Evolutionary conservation across 2,888 invertebrate genomes (phyloP), one percentile per base, ranked within the genome.

Genomic region (Drosophila buzzatii): DNA sequence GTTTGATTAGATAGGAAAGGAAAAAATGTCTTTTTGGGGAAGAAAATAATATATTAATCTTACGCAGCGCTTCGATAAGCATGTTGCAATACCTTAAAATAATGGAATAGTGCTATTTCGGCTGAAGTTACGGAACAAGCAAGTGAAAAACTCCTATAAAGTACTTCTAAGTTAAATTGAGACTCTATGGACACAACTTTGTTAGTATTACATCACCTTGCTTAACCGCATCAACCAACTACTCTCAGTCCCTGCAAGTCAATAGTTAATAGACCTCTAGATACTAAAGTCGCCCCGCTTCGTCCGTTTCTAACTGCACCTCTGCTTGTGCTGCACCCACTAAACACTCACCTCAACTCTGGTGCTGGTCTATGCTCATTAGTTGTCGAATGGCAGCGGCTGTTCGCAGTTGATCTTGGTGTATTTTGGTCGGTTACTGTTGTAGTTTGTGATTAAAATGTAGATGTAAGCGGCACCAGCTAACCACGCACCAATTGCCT

Each of bases 361-460:
- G 73, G 73, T 73, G 74, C 61, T 76, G 74, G 79, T 60, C 42
- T 58, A 47, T 55, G 52, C 37, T 59, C 31, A 33, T 37, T 58
- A 42, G 23, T n/a, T 51, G n/a, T 39, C 14, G 18, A 14, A 7
- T 14, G 44, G 37, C 35, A 47, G 27, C 58, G 47, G 57, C 33
- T 37, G 27, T 49, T 60, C 52, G 2, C 31, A 60, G 55, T 58
- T 49, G 47, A 60, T 67, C 57, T 65, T 67, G 63, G 74, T 66
- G 18, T 57, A 20, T 76, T 56, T 67, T 55, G 53, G 59, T 27
- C 64, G 55, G 62, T 70, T 71, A 67, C 39, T 67, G 45, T 73
- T 70, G 62, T 82, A 70, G 61, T 49, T 75, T 79, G 75, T 88
- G 72, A 85, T 63, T 73, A 79, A 82, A 70, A 35, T 18, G 31